Percentiles rank a stretch among this genome's conserved stretches.
Conservation (phyloP, 2,888 invertebrate genomes). For the Eupithecia exiguata region DNA sequence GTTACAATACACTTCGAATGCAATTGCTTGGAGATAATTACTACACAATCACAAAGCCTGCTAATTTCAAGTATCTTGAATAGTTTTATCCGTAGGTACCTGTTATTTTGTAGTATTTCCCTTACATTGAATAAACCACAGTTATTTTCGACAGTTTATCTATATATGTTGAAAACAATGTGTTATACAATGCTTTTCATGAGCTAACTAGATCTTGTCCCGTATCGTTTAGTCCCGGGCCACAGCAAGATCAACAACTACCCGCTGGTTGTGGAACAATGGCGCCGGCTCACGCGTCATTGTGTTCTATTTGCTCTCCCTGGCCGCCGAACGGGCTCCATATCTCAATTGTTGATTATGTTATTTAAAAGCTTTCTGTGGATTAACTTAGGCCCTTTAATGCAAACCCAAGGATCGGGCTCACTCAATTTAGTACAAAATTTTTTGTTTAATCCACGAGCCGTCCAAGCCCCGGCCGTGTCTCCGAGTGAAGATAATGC, state of each 20-base stretch:
- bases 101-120: no score
- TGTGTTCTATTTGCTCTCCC: slow-evolving; percentile 5
- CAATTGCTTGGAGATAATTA: no score
- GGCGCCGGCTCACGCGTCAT: neutral
- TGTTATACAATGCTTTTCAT: neutral
- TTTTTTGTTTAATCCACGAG: neutral
- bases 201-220: neutral
- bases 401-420: neutral
- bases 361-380: neutral
- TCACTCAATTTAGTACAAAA: neutral
- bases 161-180: no score
- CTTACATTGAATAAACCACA: no score
- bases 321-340: neutral
- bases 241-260: neutral
- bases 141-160: no score
- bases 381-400: neutral
- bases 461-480: neutral
- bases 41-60: no score
- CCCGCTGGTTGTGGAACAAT: neutral
- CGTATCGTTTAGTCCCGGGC: neutral
- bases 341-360: slow-evolving; percentile 1
- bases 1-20: no score
- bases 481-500: neutral
- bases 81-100: no score
- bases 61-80: no score